A percentile compares a stretch with the other conserved stretches of the same genome.
Evolutionary conservation across 2,888 invertebrate genomes (phyloP).

Genomic region (Prenolepis imparis): DNA sequence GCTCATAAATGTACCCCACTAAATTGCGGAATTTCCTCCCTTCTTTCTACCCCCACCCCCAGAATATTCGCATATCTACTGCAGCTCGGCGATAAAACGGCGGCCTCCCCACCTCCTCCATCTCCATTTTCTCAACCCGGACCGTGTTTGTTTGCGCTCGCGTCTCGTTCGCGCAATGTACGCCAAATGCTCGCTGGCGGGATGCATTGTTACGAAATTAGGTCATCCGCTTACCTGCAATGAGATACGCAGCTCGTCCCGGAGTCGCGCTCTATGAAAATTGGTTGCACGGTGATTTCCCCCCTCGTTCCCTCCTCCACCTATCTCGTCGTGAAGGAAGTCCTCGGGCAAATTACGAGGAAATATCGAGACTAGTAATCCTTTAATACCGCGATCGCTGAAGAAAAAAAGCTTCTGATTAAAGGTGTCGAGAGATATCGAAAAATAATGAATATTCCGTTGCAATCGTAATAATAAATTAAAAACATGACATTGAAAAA

Average conservation of each 20-base stretch:
- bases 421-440: neutral
- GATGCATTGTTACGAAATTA: slow-evolving; percentile 78
- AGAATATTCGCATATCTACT: slow-evolving; percentile 31
- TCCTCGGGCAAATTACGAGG: neutral
- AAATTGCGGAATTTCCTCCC: slow-evolving; percentile 27
- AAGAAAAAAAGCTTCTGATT: neutral
- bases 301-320: neutral
- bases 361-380: slow-evolving; percentile 12
- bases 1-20: slow-evolving; percentile 41
- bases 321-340: slow-evolving; percentile 20
- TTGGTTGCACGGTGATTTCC: slow-evolving; percentile 48
- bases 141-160: slow-evolving; percentile 59
- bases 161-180: slow-evolving; percentile 52
- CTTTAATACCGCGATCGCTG: neutral
- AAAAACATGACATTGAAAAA: neutral
- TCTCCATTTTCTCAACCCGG: slow-evolving; percentile 44
- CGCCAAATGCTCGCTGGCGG: slow-evolving; percentile 15
- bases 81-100: slow-evolving; percentile 42
- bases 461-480: neutral
- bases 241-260: slow-evolving; percentile 61
- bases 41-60: neutral
- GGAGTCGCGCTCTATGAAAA: slow-evolving; percentile 60
- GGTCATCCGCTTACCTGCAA: slow-evolving; percentile 72
- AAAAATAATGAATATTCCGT: neutral
- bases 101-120: slow-evolving; percentile 6